A percentile compares a stretch with the other conserved stretches of the same genome.
phyloP scores from a whole-genome alignment of 1,140 invertebrate species.

The Drusus annulatus region DNA sequence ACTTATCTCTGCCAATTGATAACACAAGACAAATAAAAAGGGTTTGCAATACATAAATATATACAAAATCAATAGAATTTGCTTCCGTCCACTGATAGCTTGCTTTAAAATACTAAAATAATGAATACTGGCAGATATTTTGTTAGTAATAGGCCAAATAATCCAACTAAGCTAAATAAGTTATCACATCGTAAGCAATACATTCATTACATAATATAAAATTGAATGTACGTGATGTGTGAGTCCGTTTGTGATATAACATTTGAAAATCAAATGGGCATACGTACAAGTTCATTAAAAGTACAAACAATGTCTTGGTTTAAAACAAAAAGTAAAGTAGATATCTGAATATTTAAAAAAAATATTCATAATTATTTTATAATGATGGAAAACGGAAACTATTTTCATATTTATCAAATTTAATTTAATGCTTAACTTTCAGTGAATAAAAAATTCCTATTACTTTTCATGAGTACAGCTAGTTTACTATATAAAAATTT shows the following conservation, averaged over 20 bases:
- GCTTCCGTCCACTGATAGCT: slow-evolving; percentile 14
- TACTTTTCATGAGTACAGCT: no score
- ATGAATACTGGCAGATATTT: slow-evolving; percentile 28
- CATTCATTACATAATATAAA: slow-evolving; percentile 20
- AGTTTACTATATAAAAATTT: slow-evolving; percentile 69
- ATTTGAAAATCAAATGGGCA: not conserved
- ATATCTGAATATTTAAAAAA: no score
- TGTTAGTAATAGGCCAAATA: slow-evolving; percentile 51
- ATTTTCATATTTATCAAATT: no score
- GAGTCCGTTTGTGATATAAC: not conserved
- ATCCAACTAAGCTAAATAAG: slow-evolving; percentile 47
- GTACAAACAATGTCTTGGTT: no score
- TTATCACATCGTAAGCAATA: slow-evolving; percentile 56
- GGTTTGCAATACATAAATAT: not conserved
- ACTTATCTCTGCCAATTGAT: slow-evolving; percentile 48
- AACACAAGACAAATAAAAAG: slow-evolving; percentile 16
- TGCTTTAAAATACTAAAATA: not conserved
- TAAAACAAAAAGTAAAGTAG: no score
- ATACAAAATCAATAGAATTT: not conserved
- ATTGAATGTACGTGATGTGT: not conserved
- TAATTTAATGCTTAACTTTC: no score
- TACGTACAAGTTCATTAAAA: not conserved
- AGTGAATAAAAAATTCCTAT: no score
- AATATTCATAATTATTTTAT: no score
- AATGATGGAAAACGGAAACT: no score